A percentile compares a stretch with the other conserved stretches of the same genome.
Conservation (phyloP, 2,113 vertebrate genomes). For the Bungarus multicinctus region DNA sequence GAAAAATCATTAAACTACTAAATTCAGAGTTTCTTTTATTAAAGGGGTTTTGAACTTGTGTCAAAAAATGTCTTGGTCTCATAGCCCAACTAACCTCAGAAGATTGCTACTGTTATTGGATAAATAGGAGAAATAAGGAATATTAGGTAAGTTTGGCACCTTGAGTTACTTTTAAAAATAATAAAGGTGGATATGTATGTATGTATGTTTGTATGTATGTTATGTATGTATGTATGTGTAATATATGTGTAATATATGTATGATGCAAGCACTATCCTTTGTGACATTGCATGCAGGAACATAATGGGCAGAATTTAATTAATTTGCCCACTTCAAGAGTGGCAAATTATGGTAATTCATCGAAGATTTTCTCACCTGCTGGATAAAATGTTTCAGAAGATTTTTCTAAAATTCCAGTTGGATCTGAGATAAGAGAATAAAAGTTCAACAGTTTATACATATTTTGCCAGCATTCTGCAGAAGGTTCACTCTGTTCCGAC, state of each 20-base stretch:
- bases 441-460: constrained; percentile 99
- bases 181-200: not conserved
- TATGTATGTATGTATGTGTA: not conserved
- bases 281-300: not conserved
- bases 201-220: too few species aligned
- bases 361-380: constrained; percentile 73
- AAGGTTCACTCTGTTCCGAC: constrained; percentile 97
- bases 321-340: not conserved
- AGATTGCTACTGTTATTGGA: too few species aligned
- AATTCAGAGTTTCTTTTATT: not conserved
- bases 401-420: constrained; percentile 94
- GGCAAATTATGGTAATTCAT: not conserved
- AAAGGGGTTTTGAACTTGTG: not conserved
- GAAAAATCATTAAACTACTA: not conserved
- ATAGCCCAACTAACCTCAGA: not conserved
- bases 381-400: constrained; percentile 84
- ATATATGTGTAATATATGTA: not conserved
- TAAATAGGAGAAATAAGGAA: too few species aligned
- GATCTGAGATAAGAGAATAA: constrained; percentile 98
- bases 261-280: not conserved
- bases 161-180: not conserved
- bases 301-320: not conserved
- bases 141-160: not conserved
- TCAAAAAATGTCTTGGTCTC: not conserved
- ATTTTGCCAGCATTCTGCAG: constrained; percentile 98